phyloP scores from a whole-genome alignment of 2,888 invertebrate species.

The Ditylenchus weischeri region DNA sequence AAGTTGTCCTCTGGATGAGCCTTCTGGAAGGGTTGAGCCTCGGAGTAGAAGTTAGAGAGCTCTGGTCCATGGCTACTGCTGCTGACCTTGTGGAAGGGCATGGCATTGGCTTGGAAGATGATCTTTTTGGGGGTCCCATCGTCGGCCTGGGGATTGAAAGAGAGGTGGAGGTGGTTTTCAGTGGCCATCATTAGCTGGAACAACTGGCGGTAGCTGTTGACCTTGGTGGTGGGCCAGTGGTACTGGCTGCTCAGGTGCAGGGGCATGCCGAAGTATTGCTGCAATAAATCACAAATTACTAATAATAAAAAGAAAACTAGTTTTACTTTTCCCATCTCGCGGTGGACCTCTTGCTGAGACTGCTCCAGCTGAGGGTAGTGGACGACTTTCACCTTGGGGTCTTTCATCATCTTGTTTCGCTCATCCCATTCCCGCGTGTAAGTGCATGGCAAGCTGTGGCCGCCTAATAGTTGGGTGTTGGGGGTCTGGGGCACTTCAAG shows the following conservation, averaged over 20 bases:
- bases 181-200: constrained; percentile 31
- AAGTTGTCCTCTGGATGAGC: constrained; percentile 1
- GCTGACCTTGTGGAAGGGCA: constrained; percentile 25
- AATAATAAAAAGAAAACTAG: neutral
- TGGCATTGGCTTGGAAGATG: constrained; percentile 20
- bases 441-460: constrained; percentile 40
- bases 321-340: constrained; percentile 10
- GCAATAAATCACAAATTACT: too few relatives aligned
- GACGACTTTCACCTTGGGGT: constrained; percentile 26
- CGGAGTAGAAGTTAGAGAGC: constrained; percentile 31
- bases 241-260: constrained; percentile 36
- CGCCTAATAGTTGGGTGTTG: constrained; percentile 30
- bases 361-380: constrained; percentile 29
- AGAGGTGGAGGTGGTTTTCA: constrained; percentile 45
- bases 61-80: constrained; percentile 7
- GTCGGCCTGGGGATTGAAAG: constrained; percentile 25
- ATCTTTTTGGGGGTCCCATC: constrained; percentile 23
- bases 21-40: constrained; percentile 23
- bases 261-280: constrained; percentile 24
- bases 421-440: constrained; percentile 25
- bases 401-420: constrained; percentile 8
- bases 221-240: constrained; percentile 20
- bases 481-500: constrained; percentile 25
- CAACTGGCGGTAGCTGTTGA: constrained; percentile 10
- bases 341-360: constrained; percentile 24